Evolutionary conservation across 2,113 vertebrate genomes (phyloP), one percentile per base, ranked within the genome.

Genomic region (Ptilonorhynchus violaceus): DNA sequence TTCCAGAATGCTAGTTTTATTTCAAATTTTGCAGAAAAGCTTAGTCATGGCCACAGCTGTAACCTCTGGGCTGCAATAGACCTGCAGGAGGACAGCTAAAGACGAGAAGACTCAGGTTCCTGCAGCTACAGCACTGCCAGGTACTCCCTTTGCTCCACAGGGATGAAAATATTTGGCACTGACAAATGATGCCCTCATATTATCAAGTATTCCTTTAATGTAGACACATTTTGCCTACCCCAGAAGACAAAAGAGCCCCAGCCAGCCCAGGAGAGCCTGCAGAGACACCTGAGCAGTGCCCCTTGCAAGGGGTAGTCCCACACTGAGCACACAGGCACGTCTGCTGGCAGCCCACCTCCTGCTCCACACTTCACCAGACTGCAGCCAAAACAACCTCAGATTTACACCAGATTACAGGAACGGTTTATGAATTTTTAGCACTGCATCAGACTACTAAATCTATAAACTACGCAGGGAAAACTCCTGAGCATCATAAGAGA

Each of bases 251-350:
- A 4, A 22, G 52, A 78, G 30, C 19, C 73, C 19, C 63, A 62
- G 74, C 9, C 0, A 0, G n/a, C 30, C 30, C 44, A 66, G 60
- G 63, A 0, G 1, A 49, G n/a, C 35, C 44, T 19, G 28, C 74
- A 76, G 63, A 89, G 35, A 8, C 41, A 44, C 19, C 10, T 0
- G 0, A 84, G 59, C n/a, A 19, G 35, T 37, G 59, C 7, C 44
- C 33, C 37, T 25, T 4, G 53, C 46, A 33, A 53, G 82, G 28
- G 11, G 49, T 67, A 88, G 67, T 5, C 41, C 47, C 1, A 3
- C 39, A 12, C 2, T 1, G 20, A n/a, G 73, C 35, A 22, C 6
- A 6, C 0, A 16, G 46, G 41, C 47, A 60, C 0, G 0, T 30
- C 69, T n/a, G 19, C 49, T 67, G 64, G 77, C 59, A 91, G 46